Conservation (phyloP, 2,888 invertebrate genomes). For the Venustoraphidia nigricollis region DNA sequence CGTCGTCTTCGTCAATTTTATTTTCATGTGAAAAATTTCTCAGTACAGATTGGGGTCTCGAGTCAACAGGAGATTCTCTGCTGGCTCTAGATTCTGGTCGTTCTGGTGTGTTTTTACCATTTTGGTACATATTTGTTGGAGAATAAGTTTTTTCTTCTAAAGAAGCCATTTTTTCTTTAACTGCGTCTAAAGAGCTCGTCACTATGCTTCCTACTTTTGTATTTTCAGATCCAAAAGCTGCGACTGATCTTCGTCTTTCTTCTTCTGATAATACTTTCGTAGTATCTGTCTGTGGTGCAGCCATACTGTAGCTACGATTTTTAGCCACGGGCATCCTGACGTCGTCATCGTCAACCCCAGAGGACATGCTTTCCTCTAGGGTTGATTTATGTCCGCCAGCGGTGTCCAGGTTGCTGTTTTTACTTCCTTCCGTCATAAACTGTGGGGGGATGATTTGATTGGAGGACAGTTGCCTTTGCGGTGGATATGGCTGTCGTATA, state of each 20-base stretch:
- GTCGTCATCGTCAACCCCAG: slow-evolving; percentile 11
- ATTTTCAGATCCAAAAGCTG: slow-evolving; percentile 30
- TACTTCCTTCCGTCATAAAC: neutral
- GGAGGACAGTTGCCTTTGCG: slow-evolving; percentile 8
- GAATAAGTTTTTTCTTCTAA: slow-evolving; percentile 25
- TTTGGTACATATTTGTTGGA: slow-evolving; percentile 13
- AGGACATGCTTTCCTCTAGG: slow-evolving; percentile 6
- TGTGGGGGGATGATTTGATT: slow-evolving; percentile 8
- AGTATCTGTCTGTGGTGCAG: slow-evolving; percentile 31
- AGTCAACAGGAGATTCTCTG: slow-evolving; percentile 8
- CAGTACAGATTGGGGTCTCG: slow-evolving; percentile 3
- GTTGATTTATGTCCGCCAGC: slow-evolving; percentile 18
- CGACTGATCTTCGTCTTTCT: slow-evolving; percentile 34
- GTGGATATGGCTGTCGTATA: slow-evolving; percentile 10
- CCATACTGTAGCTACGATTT: slow-evolving; percentile 37
- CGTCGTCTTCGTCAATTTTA: slow-evolving; percentile 9
- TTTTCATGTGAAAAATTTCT: neutral
- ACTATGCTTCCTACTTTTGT: slow-evolving; percentile 28
- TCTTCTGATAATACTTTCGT: slow-evolving; percentile 32
- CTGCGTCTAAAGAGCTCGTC: slow-evolving; percentile 28
- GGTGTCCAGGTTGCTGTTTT: slow-evolving; percentile 15
- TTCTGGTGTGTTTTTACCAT: slow-evolving; percentile 16
- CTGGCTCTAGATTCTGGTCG: slow-evolving; percentile 20
- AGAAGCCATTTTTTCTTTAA: slow-evolving; percentile 26
- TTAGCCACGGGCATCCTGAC: slow-evolving; percentile 23